Percentiles rank a stretch among this genome's conserved stretches.
Conservation (phyloP, 1,140 invertebrate species). For the Procambarus clarkii region DNA sequence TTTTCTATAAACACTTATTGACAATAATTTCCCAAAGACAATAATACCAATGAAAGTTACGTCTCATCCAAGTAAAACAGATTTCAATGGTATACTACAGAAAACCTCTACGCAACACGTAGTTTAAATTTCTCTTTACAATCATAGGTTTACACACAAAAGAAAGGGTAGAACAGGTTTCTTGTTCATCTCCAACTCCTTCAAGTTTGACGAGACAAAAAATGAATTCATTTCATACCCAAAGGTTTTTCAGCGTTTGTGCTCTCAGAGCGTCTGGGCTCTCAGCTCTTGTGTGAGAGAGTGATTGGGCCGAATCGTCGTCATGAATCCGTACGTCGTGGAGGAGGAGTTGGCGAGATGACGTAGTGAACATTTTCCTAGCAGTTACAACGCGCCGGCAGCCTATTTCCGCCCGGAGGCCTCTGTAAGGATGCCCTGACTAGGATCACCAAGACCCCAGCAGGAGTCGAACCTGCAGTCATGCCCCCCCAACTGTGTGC, state of each 20-base stretch:
- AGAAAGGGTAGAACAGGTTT: conserved; percentile 23
- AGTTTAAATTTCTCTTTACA: conserved; percentile 50
- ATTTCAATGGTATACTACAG: conserved; percentile 1
- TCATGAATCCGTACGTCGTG: not conserved
- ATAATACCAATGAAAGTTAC: conserved; percentile 16
- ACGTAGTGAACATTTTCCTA: conserved; percentile 55
- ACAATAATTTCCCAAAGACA: conserved; percentile 38
- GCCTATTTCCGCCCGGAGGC: conserved; percentile 37
- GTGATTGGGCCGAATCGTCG: not conserved
- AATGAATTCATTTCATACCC: not conserved
- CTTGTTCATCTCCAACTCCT: conserved; percentile 46
- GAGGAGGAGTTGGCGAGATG: conserved; percentile 34
- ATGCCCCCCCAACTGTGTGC: conserved; percentile 14
- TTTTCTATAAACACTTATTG: conserved; percentile 34
- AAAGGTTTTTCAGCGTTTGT: not conserved
- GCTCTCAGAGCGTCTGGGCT: not conserved
- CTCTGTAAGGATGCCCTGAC: not conserved
- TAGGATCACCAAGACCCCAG: not conserved
- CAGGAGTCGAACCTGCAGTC: conserved; percentile 12
- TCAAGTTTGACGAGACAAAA: not conserved
- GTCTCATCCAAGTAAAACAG: conserved; percentile 24
- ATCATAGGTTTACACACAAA: conserved; percentile 53
- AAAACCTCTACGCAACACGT: conserved; percentile 48
- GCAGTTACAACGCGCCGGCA: conserved; percentile 48
- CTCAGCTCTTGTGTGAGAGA: not conserved